Evolutionary conservation across 2,888 invertebrate species (phyloP).

Genomic region (Tethea ocularis): DNA sequence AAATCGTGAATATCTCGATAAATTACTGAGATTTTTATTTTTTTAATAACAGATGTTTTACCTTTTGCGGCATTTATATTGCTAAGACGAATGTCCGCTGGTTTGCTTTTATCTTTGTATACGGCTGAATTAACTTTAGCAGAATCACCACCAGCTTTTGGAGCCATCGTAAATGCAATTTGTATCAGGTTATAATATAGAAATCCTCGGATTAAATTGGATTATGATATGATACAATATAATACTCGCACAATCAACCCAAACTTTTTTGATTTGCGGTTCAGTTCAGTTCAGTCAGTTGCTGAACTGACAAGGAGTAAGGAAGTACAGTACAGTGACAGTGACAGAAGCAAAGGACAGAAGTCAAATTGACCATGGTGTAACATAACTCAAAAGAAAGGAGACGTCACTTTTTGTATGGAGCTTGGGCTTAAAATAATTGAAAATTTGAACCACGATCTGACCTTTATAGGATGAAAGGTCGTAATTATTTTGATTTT

Average conservation of each 20-base stretch:
- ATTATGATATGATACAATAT: constrained; percentile 21
- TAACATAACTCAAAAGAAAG: too few relatives aligned
- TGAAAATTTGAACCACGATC: too few relatives aligned
- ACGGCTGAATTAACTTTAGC: constrained; percentile 81
- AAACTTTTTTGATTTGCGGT: neutral
- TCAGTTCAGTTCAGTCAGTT: too few relatives aligned
- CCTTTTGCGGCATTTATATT: constrained; percentile 99
- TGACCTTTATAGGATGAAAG: too few relatives aligned
- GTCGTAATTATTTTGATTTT: too few relatives aligned
- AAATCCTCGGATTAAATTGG: constrained; percentile 37
- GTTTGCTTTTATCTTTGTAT: constrained; percentile 97
- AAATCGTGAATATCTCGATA: too few relatives aligned
- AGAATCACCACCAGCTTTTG: constrained; percentile 78
- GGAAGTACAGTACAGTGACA: too few relatives aligned
- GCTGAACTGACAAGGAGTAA: too few relatives aligned
- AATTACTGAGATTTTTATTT: constrained; percentile 13
- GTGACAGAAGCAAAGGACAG: too few relatives aligned
- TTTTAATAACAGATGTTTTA: constrained; percentile 72
- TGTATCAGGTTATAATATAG: constrained; percentile 10
- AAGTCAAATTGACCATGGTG: too few relatives aligned
- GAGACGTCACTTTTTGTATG: too few relatives aligned
- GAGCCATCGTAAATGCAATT: constrained; percentile 60
- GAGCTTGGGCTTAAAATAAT: too few relatives aligned
- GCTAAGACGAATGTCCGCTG: constrained; percentile 95
- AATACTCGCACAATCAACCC: neutral